Base-by-base conservation (phyloP, 2,113 vertebrate species). In the Felis chaus region DNA sequence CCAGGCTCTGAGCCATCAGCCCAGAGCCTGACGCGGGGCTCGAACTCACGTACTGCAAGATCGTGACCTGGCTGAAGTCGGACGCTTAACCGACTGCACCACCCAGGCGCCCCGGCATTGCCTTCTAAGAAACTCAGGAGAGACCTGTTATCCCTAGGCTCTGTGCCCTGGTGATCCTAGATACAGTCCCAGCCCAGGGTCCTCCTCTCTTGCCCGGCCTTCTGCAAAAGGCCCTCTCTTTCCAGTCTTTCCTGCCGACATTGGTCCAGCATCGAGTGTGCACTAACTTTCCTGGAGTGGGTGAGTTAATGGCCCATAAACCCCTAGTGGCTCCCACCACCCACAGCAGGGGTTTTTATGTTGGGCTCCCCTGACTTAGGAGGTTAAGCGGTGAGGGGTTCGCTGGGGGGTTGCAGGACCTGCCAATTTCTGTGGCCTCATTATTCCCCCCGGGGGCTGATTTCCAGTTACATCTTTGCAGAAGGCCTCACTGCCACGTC, bases 301-400 rank as follows among this genome's bases (percentile, higher is more conserved):
- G 76, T 14, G 31, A 80, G 23, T 19, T 33, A 4, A 61, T 5
- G 74, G 53, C 33, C 84, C 16, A 83, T 10, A 79, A n/a, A 45
- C 29, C 10, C 14, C 14, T 5, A 0, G 1, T 41, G 48, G 57
- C 5, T 16, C 25, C 74, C 10, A 4, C 29, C 18, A 3, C 1
- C 5, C 18, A 3, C 0, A 6, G 33, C 36, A 7, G 36, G 27
- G 36, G 16, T 57, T 74, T 88, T 15, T 5, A 87, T 57, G 48
- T 7, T 18, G 48, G 81, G 65, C 16, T 15, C 36, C 12, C 25
- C 29, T 3, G 41, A 4, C 66, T 33, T 2, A 33, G 29, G 61
- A 45, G 5, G 18, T 3, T 4, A 12, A 48, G 65, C 0, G 5
- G 61, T 11, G 19, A 80, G 82, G 85, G 5, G 2, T 39, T n/a